phyloP scores from a whole-genome alignment of 2,113 vertebrate species.

The Cyanoderma ruficeps region DNA sequence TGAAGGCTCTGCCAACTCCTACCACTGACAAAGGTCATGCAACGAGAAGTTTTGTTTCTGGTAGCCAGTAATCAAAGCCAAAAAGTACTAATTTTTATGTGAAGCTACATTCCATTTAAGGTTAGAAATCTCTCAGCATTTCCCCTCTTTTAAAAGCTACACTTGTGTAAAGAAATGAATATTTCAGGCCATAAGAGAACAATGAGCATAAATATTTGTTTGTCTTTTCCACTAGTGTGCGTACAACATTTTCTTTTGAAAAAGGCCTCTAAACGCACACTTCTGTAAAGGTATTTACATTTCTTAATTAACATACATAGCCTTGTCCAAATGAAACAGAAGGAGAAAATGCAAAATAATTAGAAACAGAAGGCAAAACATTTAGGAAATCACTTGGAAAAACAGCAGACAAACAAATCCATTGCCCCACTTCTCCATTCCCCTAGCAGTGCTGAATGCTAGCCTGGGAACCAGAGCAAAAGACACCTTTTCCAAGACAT shows the following conservation, averaged over 20 bases:
- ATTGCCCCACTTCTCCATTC: not conserved
- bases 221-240: not conserved
- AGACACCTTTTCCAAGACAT: not conserved
- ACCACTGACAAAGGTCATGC: not conserved
- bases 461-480: not conserved
- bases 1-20: not conserved
- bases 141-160: not conserved
- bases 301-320: not conserved
- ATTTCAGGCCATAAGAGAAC: not conserved
- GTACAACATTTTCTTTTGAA: not conserved
- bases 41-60: not conserved
- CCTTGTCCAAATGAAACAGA: not conserved
- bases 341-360: not conserved
- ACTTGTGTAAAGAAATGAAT: not conserved
- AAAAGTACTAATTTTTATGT: not conserved
- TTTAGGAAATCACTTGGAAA: not conserved
- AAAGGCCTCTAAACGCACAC: not conserved
- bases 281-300: conserved; percentile 1
- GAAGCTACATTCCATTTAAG: not conserved
- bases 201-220: not conserved
- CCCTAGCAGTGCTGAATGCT: not conserved
- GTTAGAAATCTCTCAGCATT: not conserved
- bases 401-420: not conserved
- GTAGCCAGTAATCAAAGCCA: not conserved
- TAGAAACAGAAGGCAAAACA: not conserved